Evolutionary conservation across 2,888 invertebrate species (phyloP), one percentile per base, ranked within the genome.

Genomic region (Drosophila birchii): DNA sequence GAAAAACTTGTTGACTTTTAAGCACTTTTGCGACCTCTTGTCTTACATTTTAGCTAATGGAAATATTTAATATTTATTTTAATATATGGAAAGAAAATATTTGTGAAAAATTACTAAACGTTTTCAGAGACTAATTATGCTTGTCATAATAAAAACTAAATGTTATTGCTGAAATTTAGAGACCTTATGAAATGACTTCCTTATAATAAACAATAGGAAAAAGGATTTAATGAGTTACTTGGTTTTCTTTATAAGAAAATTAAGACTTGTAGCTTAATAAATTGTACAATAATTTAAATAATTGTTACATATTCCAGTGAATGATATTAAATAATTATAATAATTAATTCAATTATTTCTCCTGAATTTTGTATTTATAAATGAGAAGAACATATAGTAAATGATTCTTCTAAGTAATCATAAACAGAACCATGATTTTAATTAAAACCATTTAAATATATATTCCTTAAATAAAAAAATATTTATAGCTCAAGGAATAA

Each of bases 1-100:
- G 34, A 23, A 16, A 36, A 36, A 16, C 6, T 20, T 16, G 20
- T 20, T 9, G 20, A 14, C 20, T 34, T 36, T 36, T 36, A 47
- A 47, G 47, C 47, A 47, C 47, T 47, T 29, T 29, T n/a, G 29
- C 29, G 47, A 47, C 47, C 47, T n/a, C 11, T 47, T 47, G 47
- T 29, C 47, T 47, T 29, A 29, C 11, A 47, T 47, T 34, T 32
- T 20, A 51, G 51, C 14, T 34, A 36, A 51, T 36, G 34, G 14
- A 51, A 20, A 16, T 51, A 16, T 16, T 9, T 51, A 51, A 16
- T 23, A 34, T 16, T 16, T 49, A 12, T 47, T 12, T n/a, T 20
- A 9, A 49, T 49, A 6, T 26, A 16, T 16, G 18, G 12, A 12
- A 32, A 18, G 29, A 7, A 14, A 32, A 7, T 44, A 7, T 18